Percentiles rank a stretch among this genome's conserved stretches.
Conservation (phyloP, 2,113 vertebrate genomes). For the Oryzias celebensis region DNA sequence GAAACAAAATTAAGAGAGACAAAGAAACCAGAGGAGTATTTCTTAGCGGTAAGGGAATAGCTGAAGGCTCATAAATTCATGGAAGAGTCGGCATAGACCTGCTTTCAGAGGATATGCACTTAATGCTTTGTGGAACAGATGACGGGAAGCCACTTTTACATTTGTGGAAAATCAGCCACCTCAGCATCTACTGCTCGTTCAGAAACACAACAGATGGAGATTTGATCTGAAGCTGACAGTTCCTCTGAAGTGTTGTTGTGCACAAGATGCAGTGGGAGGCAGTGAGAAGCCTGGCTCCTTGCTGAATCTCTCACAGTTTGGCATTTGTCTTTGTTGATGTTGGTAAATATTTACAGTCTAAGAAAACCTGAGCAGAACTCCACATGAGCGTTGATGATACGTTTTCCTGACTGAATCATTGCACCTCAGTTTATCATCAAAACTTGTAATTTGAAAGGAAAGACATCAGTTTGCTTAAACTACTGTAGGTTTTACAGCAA, state of each 20-base stretch:
- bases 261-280: background rate
- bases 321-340: background rate
- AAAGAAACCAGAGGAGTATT: constrained; percentile 22
- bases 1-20: constrained; percentile 22
- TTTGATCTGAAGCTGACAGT: background rate
- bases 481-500: background rate
- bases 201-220: background rate
- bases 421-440: background rate
- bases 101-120: background rate
- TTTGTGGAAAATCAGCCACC: background rate
- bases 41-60: constrained; percentile 1
- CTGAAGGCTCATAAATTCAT: constrained; percentile 4
- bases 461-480: no score
- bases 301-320: background rate
- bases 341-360: background rate
- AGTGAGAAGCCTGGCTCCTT: background rate
- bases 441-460: background rate
- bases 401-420: background rate
- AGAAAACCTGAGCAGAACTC: background rate
- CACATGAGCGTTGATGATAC: background rate
- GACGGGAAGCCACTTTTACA: background rate
- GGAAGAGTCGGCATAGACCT: background rate
- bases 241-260: background rate
- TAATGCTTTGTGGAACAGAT: background rate
- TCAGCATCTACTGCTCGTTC: background rate